Conservation (phyloP, 2,797 vertebrate species). For the Oreochromis mossambicus region DNA sequence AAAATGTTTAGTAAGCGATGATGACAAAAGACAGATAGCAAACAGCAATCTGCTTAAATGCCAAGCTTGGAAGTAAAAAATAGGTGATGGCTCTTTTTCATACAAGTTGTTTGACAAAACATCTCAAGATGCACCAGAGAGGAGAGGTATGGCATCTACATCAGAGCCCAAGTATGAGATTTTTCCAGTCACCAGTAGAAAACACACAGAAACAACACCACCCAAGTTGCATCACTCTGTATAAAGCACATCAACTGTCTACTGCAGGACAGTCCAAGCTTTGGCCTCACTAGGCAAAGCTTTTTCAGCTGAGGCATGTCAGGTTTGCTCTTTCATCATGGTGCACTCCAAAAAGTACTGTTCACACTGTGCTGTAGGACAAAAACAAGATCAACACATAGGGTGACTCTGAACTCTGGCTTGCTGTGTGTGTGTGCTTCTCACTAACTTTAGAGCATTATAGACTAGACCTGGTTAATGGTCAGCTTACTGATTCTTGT, state of each 20-base stretch:
- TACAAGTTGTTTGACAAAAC: neutral
- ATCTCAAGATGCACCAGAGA: neutral
- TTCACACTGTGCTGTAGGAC: neutral
- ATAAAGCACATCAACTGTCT: neutral
- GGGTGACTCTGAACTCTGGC: neutral
- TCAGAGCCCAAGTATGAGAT: neutral
- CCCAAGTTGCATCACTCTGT: neutral
- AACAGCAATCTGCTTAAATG: fast-evolving
- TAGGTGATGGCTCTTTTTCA: neutral
- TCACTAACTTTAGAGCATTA: neutral
- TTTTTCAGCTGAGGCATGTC: neutral
- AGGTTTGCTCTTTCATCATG: neutral
- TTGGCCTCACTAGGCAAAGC: neutral
- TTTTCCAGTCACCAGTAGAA: neutral
- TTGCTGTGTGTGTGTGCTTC: neutral
- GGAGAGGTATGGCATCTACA: neutral
- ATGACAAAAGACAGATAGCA: neutral
- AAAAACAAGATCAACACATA: neutral
- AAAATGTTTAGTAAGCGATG: neutral
- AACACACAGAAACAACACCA: neutral
- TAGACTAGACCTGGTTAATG: neutral
- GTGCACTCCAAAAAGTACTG: neutral
- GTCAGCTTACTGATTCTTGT: neutral
- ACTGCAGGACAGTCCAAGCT: neutral
- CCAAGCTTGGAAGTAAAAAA: neutral